Evolutionary conservation across 1,140 invertebrate genomes (phyloP).

Genomic region (Pantala flavescens): DNA sequence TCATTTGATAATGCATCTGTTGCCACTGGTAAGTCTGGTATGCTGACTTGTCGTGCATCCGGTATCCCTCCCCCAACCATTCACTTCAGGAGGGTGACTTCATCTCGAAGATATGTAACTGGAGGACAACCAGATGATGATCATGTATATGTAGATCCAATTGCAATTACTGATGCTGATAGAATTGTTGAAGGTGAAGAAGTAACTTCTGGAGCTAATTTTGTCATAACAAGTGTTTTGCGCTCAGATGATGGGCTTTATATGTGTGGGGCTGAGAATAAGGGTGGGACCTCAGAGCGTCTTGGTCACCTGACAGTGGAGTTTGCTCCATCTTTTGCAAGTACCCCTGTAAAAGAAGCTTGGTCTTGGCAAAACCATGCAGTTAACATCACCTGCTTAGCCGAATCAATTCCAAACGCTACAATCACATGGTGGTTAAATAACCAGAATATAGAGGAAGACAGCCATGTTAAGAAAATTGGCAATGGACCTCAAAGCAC

Average conservation of each 20-base stretch:
- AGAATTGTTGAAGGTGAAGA: not conserved
- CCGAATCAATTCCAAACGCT: slow-evolving; percentile 82
- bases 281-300: slow-evolving; percentile 56
- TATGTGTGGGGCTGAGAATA: slow-evolving; percentile 72
- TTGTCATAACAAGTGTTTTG: slow-evolving; percentile 42
- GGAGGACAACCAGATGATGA: slow-evolving; percentile 51
- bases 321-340: slow-evolving; percentile 66
- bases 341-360: slow-evolving; percentile 51
- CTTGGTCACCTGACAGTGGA: slow-evolving; percentile 77
- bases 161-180: not conserved
- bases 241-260: slow-evolving; percentile 78
- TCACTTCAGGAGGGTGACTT: slow-evolving; percentile 50
- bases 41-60: slow-evolving; percentile 59
- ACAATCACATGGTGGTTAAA: slow-evolving; percentile 71
- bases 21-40: slow-evolving; percentile 47
- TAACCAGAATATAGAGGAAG: slow-evolving; percentile 36
- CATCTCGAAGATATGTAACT: slow-evolving; percentile 26
- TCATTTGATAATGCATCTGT: slow-evolving; percentile 64
- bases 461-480: slow-evolving; percentile 44
- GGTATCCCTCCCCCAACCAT: slow-evolving; percentile 68
- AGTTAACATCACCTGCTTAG: slow-evolving; percentile 79
- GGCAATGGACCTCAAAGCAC: slow-evolving; percentile 57
- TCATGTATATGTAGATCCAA: slow-evolving; percentile 41
- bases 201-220: slow-evolving; percentile 20
- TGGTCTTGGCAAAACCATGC: slow-evolving; percentile 71